phyloP scores from a whole-genome alignment of 2,888 invertebrate genomes.

The Notodonta ziczac region DNA sequence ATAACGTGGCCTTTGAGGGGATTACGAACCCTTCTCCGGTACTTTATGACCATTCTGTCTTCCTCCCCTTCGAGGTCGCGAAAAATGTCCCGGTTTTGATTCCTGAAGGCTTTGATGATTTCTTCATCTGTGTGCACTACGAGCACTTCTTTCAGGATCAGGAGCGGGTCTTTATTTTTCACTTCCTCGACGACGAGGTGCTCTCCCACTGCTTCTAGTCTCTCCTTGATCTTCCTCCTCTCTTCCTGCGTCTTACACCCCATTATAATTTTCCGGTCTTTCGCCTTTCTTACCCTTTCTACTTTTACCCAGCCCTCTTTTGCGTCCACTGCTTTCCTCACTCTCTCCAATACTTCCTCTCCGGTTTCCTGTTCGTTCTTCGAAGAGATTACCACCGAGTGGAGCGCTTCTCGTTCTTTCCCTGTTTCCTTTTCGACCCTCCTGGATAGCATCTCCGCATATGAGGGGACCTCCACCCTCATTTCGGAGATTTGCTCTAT shows the following conservation, averaged over 20 bases:
- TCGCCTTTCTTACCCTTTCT: slow-evolving; percentile 15
- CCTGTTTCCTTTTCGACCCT: too few relatives aligned
- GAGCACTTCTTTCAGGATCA: slow-evolving; percentile 17
- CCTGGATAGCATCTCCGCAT: too few relatives aligned
- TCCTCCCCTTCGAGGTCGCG: background rate
- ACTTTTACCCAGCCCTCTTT: slow-evolving; percentile 13
- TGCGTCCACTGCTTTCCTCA: slow-evolving; percentile 12
- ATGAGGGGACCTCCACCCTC: too few relatives aligned
- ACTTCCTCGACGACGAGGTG: slow-evolving; percentile 17
- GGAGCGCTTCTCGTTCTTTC: background rate
- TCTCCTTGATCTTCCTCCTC: slow-evolving; percentile 11
- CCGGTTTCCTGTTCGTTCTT: slow-evolving; percentile 10
- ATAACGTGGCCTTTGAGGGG: background rate
- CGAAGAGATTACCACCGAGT: slow-evolving; percentile 11
- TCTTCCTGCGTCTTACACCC: slow-evolving; percentile 10
- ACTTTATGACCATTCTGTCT: background rate
- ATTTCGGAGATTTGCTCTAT: too few relatives aligned
- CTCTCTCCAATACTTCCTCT: slow-evolving; percentile 9
- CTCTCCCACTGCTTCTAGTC: background rate
- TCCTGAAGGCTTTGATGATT: background rate
- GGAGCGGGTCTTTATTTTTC: slow-evolving; percentile 23
- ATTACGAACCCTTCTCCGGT: background rate
- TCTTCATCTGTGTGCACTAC: background rate
- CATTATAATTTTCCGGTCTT: slow-evolving; percentile 15
- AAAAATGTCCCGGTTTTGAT: background rate